phyloP scores from a whole-genome alignment of 2,797 vertebrate genomes.

The Antrozous pallidus region DNA sequence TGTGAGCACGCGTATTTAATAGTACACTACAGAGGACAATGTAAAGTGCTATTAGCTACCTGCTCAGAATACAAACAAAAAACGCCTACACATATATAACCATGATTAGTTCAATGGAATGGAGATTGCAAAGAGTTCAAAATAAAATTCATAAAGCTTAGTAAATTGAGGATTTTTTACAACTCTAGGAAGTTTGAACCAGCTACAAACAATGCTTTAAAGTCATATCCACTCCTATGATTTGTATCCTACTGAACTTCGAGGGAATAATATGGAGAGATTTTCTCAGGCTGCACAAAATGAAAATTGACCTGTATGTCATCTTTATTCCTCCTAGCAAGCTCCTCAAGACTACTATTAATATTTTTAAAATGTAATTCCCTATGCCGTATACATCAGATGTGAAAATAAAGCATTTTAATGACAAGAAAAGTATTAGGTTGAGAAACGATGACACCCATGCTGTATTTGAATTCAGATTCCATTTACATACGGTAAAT shows the following conservation, averaged over 20 bases:
- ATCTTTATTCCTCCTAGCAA: slow-evolving; percentile 5
- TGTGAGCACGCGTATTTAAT: neutral
- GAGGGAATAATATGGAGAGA: neutral
- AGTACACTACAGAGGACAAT: neutral
- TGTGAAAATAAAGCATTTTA: slow-evolving; percentile 64
- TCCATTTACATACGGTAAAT: slow-evolving; percentile 29
- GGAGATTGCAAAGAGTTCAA: neutral
- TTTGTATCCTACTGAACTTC: neutral
- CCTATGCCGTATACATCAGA: neutral
- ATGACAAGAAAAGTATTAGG: slow-evolving; percentile 58
- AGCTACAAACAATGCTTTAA: neutral
- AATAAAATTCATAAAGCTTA: neutral
- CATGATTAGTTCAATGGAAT: neutral
- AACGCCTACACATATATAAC: neutral
- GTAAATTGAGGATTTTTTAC: neutral
- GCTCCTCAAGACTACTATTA: slow-evolving; percentile 15
- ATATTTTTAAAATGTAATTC: neutral
- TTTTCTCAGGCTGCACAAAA: neutral
- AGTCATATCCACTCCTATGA: neutral
- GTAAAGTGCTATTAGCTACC: neutral
- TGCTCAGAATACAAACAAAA: neutral
- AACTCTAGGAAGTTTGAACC: neutral
- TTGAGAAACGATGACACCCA: slow-evolving; percentile 26
- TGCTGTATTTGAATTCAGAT: slow-evolving; percentile 32
- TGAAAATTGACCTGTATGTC: neutral